Evolutionary conservation across 1,140 invertebrate species (phyloP).

Genomic region (Orius insidiosus): DNA sequence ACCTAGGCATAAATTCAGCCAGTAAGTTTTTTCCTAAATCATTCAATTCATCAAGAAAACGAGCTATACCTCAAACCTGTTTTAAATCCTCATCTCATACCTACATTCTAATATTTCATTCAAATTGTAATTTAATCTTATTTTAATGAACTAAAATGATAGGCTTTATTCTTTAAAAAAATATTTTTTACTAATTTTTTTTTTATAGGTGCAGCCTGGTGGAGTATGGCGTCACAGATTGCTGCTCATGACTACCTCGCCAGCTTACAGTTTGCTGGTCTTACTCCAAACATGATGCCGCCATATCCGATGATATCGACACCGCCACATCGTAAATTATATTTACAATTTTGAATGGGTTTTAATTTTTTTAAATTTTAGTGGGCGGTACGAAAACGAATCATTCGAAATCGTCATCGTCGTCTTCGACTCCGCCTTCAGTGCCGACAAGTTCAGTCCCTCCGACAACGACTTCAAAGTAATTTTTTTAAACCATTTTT

Average conservation of each 20-base stretch:
- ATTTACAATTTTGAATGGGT: too few species aligned
- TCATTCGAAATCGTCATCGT: slow-evolving; percentile 13
- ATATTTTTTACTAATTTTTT: too few species aligned
- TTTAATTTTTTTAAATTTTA: slow-evolving; percentile 5
- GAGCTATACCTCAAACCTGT: too few species aligned
- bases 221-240: slow-evolving; percentile 67
- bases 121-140: too few species aligned
- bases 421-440: not conserved
- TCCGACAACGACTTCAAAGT: not conserved
- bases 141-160: too few species aligned
- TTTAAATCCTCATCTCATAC: too few species aligned
- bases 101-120: too few species aligned
- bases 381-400: slow-evolving; percentile 9
- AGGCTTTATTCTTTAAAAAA: too few species aligned
- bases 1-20: slow-evolving; percentile 33
- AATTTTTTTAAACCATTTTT: not conserved
- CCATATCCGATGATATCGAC: slow-evolving; percentile 11
- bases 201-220: slow-evolving; percentile 59
- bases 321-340: slow-evolving; percentile 5
- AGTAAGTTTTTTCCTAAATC: slow-evolving; percentile 18
- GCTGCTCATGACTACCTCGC: slow-evolving; percentile 74
- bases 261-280: slow-evolving; percentile 53
- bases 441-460: not conserved
- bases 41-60: too few species aligned
- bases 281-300: slow-evolving; percentile 14